Conservation (phyloP, 2,113 vertebrate species). For the Balaenoptera acutorostrata region DNA sequence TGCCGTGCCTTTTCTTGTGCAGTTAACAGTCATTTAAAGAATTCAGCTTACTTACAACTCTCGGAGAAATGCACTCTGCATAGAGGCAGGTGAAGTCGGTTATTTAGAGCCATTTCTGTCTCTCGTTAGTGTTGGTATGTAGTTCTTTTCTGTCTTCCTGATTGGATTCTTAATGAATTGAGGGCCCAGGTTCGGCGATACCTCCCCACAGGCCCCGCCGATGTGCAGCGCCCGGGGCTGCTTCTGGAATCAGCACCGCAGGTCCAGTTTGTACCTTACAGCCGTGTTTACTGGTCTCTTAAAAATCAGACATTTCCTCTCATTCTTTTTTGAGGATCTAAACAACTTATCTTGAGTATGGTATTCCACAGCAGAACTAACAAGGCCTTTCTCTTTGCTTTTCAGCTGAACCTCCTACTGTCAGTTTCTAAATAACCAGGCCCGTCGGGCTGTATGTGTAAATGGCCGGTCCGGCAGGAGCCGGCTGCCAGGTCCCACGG, state of each 20-base stretch:
- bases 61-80: neutral
- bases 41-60: neutral
- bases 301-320: neutral
- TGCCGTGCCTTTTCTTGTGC: neutral
- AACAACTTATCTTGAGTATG: neutral
- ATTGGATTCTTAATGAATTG: neutral
- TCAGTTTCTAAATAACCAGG: slow-evolving; percentile 87
- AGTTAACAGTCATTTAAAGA: neutral
- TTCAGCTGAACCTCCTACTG: slow-evolving; percentile 93
- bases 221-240: neutral
- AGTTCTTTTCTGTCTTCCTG: neutral
- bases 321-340: neutral
- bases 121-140: neutral
- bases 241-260: neutral
- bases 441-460: neutral
- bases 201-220: fast-evolving
- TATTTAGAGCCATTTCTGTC: neutral
- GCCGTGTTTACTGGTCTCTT: neutral
- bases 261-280: neutral
- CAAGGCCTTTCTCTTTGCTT: slow-evolving; percentile 42
- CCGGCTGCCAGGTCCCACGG: neutral
- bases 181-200: neutral
- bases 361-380: slow-evolving; percentile 35
- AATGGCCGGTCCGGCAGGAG: neutral
- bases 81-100: neutral